Evolutionary conservation across 2,113 vertebrate genomes (phyloP).

Genomic region (Tragulus kanchil): DNA sequence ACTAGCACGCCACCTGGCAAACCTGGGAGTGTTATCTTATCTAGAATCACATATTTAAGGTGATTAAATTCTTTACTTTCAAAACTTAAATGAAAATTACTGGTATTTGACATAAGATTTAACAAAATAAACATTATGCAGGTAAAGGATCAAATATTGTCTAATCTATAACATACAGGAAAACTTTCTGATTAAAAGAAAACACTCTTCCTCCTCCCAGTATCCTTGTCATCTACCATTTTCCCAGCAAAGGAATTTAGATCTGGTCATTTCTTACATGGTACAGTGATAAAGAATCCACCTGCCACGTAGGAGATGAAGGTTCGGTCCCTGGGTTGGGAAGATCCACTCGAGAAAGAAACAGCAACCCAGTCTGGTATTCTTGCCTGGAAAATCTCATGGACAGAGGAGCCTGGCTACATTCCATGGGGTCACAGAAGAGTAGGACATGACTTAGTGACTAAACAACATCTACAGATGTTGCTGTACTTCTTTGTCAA

Average conservation of each 20-base stretch:
- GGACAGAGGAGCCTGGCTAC: background rate
- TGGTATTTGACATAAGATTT: background rate
- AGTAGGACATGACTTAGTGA: background rate
- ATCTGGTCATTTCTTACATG: background rate
- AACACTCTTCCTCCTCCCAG: background rate
- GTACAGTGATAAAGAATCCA: background rate
- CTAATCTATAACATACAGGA: background rate
- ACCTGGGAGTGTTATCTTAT: background rate
- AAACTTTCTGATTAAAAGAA: background rate
- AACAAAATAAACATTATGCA: background rate
- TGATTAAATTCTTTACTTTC: constrained; percentile 13
- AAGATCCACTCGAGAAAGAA: background rate
- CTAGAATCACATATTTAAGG: constrained; percentile 20
- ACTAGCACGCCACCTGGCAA: no score
- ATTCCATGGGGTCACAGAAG: background rate
- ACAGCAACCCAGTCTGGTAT: background rate
- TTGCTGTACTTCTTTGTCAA: background rate
- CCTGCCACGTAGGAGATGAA: background rate
- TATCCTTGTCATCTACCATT: background rate
- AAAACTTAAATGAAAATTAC: constrained; percentile 20
- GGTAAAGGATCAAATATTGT: background rate
- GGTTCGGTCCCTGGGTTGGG: background rate
- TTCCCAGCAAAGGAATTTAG: background rate
- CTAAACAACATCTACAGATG: background rate
- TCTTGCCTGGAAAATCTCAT: background rate